Evolutionary conservation across 2,113 vertebrate genomes (phyloP), one percentile per base, ranked within the genome.

Genomic region (Columba janthina): DNA sequence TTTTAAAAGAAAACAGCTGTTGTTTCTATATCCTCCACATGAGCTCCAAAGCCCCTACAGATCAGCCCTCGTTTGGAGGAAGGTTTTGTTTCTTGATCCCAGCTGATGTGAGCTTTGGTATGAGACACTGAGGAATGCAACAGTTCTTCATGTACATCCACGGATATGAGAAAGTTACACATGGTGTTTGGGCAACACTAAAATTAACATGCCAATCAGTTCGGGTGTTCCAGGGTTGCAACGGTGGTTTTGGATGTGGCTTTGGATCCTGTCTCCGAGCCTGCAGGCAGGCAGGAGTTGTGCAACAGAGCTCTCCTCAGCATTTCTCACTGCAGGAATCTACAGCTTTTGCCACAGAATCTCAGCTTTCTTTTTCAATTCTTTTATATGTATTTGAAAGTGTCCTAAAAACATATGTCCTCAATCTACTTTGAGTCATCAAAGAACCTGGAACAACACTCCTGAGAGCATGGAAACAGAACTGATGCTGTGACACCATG

Each of bases 341-440:
- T 85, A 62, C 74, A 87, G 50, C 50, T 44, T 89, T 72, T 85
- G 50, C 28, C n/a, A 64, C 32, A 36, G 20, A 65, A 74, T 19
- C 54, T 31, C 66, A 50, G 31, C 5, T 56, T 93, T 76, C 51
- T 58, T 53, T 12, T 54, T 77, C 54, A 16, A 75, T 22, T 32
- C 29, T 84, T 94, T 93, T n/a, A n/a, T 46, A 15, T 20, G 5
- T 60, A 15, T 77, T 42, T 80, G 75, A 73, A 83, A 90, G 17
- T 32, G 1, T 64, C 51, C 61, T 80, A 48, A 92, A 96, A 96
- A 32, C 38, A 38, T 66, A 69, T 38, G 61, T 20, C 15, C 88
- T 90, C 81, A 71, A 64, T 71, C 64, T 93, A 46, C 34, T 88
- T 84, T 82, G 77, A 92, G 44, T 87, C 80, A 89, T 91, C 72